These are phyloP conservation scores for Tenthredo scrophulariae DNA, from an alignment of 2,888 invertebrate species.

Conservation along the genomic window DNA sequence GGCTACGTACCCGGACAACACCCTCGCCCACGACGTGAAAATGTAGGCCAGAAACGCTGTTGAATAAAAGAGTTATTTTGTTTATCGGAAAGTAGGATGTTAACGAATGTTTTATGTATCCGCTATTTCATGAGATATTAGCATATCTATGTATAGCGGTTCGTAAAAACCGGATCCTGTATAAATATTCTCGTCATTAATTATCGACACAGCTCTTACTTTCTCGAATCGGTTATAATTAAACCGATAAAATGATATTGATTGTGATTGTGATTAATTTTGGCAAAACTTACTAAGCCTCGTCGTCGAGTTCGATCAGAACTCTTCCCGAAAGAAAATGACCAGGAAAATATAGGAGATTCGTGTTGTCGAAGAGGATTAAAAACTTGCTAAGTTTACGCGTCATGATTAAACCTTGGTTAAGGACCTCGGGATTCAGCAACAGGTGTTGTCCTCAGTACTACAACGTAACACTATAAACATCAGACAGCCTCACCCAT, in stretches of 20 bases:
- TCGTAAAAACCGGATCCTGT: background rate
- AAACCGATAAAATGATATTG: background rate
- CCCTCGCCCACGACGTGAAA: constrained; percentile 97
- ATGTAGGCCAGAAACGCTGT: constrained; percentile 86
- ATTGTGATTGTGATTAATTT: background rate
- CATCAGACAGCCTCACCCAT: constrained; percentile 22
- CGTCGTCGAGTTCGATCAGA: constrained; percentile 94
- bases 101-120: background rate
- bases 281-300: constrained; percentile 81
- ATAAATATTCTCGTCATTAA: background rate
- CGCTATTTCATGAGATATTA: background rate
- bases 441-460: constrained; percentile 39
- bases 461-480: background rate
- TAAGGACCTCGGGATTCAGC: background rate
- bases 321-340: constrained; percentile 96
- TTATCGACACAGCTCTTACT: background rate
- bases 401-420: constrained; percentile 81
- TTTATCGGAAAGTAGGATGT: background rate
- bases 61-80: background rate
- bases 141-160: background rate
- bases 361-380: constrained; percentile 96
- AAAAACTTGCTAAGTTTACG: constrained; percentile 95
- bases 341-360: constrained; percentile 94
- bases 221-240: background rate
- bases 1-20: constrained; percentile 91